phyloP scores from a whole-genome alignment of 2,797 vertebrate species.

The Masticophis lateralis region DNA sequence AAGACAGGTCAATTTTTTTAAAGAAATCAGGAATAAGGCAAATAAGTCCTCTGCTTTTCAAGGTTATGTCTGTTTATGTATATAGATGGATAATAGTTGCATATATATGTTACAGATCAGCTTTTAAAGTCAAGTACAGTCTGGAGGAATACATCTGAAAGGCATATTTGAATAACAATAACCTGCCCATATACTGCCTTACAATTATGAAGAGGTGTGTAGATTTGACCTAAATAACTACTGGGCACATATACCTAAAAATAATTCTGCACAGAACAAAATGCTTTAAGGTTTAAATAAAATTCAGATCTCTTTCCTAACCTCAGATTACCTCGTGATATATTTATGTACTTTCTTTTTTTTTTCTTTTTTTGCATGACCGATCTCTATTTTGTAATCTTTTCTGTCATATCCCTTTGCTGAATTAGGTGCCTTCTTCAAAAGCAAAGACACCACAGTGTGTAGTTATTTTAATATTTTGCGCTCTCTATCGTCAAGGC shows the following conservation, averaged over 20 bases:
- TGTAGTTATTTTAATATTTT: conserved; percentile 10
- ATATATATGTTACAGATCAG: neutral
- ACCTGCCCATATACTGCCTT: neutral
- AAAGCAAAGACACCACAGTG: neutral
- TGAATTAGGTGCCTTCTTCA: neutral
- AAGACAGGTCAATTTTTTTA: neutral
- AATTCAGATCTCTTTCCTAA: neutral
- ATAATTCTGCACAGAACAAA: neutral
- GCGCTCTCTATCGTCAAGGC: neutral
- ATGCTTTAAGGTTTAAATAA: neutral
- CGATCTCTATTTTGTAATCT: neutral
- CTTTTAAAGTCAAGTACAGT: neutral
- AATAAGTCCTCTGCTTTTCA: neutral
- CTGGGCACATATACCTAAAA: neutral
- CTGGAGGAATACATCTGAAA: neutral
- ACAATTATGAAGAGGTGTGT: neutral
- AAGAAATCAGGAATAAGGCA: neutral
- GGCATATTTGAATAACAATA: neutral
- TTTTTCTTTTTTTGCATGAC: neutral
- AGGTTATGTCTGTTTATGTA: neutral
- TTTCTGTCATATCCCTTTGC: neutral
- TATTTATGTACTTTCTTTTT: neutral
- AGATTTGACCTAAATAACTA: neutral
- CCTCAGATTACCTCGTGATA: neutral
- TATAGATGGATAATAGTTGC: neutral